These are phyloP conservation scores for Bucorvus abyssinicus DNA, from an alignment of 2,797 vertebrate genomes.

Conservation along the genomic window DNA sequence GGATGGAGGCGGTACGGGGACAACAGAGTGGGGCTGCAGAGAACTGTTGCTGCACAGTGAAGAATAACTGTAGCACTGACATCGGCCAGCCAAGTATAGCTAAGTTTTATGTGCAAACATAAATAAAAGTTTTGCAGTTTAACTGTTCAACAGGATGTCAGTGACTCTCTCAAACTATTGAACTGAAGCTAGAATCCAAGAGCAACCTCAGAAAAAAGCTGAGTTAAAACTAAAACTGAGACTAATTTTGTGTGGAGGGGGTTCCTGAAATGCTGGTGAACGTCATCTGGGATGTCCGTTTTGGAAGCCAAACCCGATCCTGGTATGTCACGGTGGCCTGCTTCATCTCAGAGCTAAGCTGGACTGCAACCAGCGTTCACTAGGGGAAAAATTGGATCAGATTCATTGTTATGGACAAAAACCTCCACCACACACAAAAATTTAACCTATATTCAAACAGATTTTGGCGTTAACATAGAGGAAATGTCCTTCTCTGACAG, in stretches of 20 bases:
- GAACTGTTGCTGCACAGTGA: not conserved
- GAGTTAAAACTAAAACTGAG: not conserved
- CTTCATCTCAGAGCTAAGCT: not conserved
- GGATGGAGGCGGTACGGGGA: fast-evolving
- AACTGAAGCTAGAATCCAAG: not conserved
- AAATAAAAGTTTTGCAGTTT: not conserved
- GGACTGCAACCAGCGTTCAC: not conserved
- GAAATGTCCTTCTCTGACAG: not conserved
- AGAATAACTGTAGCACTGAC: not conserved
- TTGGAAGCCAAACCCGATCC: not conserved
- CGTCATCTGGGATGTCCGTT: not conserved
- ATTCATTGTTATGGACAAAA: not conserved
- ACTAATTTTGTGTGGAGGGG: not conserved
- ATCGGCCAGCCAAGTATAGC: not conserved
- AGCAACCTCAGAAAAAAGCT: not conserved
- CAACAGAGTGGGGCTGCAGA: not conserved
- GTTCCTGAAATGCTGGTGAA: not conserved
- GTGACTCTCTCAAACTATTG: not conserved
- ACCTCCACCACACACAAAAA: not conserved
- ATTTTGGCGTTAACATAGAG: not conserved
- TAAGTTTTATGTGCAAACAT: not conserved
- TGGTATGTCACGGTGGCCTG: not conserved
- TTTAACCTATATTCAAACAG: not conserved
- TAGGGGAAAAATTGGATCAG: not conserved
- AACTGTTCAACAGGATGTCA: not conserved